A percentile compares a stretch with the other conserved stretches of the same genome.
These are phyloP conservation scores for Microplitis manilae DNA, from an alignment of 2,888 invertebrate species.

Conservation along the genomic window DNA sequence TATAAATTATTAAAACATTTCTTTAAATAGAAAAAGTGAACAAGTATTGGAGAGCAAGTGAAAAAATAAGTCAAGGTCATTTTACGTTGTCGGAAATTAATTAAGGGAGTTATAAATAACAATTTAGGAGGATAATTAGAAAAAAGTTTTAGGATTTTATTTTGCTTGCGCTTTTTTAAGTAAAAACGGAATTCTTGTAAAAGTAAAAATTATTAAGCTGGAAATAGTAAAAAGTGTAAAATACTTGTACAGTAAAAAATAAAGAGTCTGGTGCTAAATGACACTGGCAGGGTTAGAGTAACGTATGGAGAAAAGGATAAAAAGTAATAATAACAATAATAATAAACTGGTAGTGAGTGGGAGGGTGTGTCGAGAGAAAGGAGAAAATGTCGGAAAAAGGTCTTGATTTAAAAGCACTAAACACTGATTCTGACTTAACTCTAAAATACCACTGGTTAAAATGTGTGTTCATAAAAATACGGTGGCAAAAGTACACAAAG, in stretches of 20 bases:
- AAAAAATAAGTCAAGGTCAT: too few species aligned
- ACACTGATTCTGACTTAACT: conserved; percentile 65
- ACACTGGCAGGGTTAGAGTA: conserved; percentile 34
- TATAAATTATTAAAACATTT: too few species aligned
- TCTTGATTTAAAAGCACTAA: conserved; percentile 65
- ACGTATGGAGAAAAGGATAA: conserved; percentile 17
- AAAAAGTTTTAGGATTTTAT: too few species aligned
- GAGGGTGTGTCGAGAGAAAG: conserved; percentile 37
- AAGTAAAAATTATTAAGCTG: not conserved
- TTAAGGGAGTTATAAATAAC: too few species aligned
- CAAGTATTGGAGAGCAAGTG: too few species aligned
- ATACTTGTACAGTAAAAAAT: not conserved
- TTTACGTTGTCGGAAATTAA: too few species aligned
- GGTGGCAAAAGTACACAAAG: not conserved
- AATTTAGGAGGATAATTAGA: too few species aligned
- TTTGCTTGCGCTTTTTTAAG: too few species aligned
- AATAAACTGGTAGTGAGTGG: conserved; percentile 25
- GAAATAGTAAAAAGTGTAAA: not conserved
- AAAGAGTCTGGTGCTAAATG: not conserved
- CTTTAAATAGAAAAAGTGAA: too few species aligned
- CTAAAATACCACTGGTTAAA: conserved; percentile 57
- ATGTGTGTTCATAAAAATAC: conserved; percentile 34
- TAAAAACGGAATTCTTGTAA: too few species aligned
- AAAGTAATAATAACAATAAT: conserved; percentile 12
- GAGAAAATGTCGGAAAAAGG: conserved; percentile 43